A percentile compares a stretch with the other conserved stretches of the same genome.
Conservation (phyloP, 2,113 vertebrate genomes). For the Hippocampus guttulatus region DNA sequence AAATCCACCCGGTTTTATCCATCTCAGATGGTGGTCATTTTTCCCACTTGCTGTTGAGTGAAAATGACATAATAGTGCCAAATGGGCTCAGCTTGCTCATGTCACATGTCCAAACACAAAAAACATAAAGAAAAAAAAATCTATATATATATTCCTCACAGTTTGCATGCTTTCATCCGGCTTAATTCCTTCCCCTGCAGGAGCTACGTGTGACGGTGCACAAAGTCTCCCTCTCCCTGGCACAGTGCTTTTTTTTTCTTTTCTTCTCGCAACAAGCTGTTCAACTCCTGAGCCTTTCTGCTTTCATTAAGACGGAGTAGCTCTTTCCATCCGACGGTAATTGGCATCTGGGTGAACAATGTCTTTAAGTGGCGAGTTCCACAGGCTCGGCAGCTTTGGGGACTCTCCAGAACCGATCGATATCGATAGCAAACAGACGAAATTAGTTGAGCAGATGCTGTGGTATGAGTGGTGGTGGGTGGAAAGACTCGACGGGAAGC, state of each 20-base stretch:
- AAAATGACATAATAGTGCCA: no score
- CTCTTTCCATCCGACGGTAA: constrained; percentile 53
- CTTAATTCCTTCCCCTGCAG: constrained; percentile 9
- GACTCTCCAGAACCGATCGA: constrained; percentile 69
- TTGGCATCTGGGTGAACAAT: constrained; percentile 69
- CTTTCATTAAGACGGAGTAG: constrained; percentile 61
- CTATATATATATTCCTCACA: not conserved
- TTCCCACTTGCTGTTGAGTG: no score
- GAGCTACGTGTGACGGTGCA: not conserved
- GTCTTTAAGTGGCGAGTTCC: constrained; percentile 62
- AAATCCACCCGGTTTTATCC: no score
- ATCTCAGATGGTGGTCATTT: no score
- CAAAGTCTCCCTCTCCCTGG: constrained; percentile 5
- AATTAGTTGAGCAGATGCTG: constrained; percentile 50
- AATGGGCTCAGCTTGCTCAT: no score
- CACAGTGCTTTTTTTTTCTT: constrained; percentile 23
- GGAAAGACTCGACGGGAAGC: constrained; percentile 37
- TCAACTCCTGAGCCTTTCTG: constrained; percentile 48
- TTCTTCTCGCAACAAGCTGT: constrained; percentile 36
- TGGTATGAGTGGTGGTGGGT: not conserved
- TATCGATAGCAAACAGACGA: constrained; percentile 64
- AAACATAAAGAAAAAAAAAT: no score
- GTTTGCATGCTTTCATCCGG: not conserved
- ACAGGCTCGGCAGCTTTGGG: constrained; percentile 50
- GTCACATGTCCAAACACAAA: no score